These are phyloP conservation scores for Atherinomorus stipes DNA, from an alignment of 2,113 vertebrate species.

Conservation along the genomic window DNA sequence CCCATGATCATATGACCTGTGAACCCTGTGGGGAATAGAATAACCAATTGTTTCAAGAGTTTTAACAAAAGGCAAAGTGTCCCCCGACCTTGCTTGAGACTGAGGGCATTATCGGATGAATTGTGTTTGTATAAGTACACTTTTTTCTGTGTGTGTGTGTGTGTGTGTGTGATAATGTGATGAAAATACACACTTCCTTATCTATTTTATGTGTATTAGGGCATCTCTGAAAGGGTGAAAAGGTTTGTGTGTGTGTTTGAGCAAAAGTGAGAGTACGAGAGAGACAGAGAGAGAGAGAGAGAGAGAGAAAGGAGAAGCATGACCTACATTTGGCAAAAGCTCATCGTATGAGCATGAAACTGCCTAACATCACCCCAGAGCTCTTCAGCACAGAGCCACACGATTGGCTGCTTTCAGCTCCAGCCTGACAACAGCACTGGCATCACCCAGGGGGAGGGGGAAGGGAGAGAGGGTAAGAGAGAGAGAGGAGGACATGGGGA, in stretches of 20 bases:
- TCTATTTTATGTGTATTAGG: constrained; percentile 28
- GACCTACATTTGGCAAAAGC: constrained; percentile 85
- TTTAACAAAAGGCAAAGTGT: constrained; percentile 15
- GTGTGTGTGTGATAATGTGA: constrained; percentile 9
- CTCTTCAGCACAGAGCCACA: constrained; percentile 71
- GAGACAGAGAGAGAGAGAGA: background rate
- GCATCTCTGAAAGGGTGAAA: constrained; percentile 41
- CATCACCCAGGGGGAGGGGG: constrained; percentile 78
- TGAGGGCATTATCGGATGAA: constrained; percentile 7
- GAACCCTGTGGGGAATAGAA: constrained; percentile 3
- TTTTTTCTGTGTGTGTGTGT: constrained; percentile 5
- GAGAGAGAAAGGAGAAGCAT: constrained; percentile 71
- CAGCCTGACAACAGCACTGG: constrained; percentile 79
- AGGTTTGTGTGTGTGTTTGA: constrained; percentile 42
- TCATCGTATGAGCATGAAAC: constrained; percentile 82
- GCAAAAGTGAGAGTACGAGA: constrained; percentile 37
- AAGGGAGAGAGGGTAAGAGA: constrained; percentile 40
- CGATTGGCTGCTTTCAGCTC: constrained; percentile 78
- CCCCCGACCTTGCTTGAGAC: constrained; percentile 28
- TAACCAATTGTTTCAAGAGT: constrained; percentile 44
- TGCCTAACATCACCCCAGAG: constrained; percentile 83
- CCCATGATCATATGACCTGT: constrained; percentile 11
- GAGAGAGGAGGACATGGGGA: constrained; percentile 56
- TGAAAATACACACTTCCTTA: constrained; percentile 27
- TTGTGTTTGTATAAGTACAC: constrained; percentile 18